Base-by-base conservation (phyloP, 2,888 invertebrate species). In the Exocentrus adspersus region DNA sequence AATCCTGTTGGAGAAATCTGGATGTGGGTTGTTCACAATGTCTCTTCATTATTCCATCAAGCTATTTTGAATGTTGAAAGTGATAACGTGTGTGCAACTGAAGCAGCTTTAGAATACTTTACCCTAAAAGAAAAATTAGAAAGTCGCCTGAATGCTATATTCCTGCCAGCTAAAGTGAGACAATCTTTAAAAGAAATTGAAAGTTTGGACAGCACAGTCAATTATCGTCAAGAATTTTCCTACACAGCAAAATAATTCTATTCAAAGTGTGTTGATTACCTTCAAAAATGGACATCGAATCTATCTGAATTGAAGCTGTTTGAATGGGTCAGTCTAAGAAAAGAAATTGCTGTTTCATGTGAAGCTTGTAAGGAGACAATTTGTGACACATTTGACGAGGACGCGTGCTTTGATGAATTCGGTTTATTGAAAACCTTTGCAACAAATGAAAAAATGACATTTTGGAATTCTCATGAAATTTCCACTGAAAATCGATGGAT, bases 1-100 rank as follows among this genome's bases (percentile, higher is more conserved):
- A 57, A 62, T 42, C 56, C 50, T 1, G 12, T 14, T 4, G 30
- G 42, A 28, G 57, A 62, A 62, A 41, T 42, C 51, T 62, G 42
- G 57, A 56, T 62, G 62, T 62, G 57, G 52, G 53, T 60, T 62
- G 14, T 62, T 10, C 50, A 62, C 57, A 62, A 62, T 21, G 20
- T 57, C 10, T 30, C 57, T 1, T 58, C 58, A 37, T 6, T 62
- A n/a, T 57, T 62, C 30, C 57, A 62, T 14, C 30, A 50, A 30
- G 51, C 12, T 1, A 51, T 62, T 51, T 43, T 58, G 41, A 43
- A 58, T 28, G 43, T 58, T 9, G 58, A 62, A 14, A 58, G 45
- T 19, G 58, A 58, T 19, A 58, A 62, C 37, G 20, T 56, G 42
- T 48, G 46, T 17, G 56, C 50, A 46, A 62, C 50, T 6, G 48